Conservation (phyloP, 2,888 invertebrate species). For the Arrhopalites spinosus region DNA sequence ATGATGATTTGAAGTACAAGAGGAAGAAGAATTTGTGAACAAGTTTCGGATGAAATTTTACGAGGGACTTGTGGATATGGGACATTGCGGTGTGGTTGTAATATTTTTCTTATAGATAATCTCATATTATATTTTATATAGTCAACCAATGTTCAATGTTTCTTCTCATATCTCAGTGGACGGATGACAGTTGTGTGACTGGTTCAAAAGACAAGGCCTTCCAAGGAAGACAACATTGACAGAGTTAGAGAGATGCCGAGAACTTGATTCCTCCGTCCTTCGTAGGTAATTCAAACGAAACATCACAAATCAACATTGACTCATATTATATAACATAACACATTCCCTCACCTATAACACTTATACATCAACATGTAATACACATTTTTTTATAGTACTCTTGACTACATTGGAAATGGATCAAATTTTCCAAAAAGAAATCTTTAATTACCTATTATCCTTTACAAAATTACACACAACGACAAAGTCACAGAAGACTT, state of each 20-base stretch:
- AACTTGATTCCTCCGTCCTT: conserved; percentile 36
- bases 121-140: neutral
- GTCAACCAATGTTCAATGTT: neutral
- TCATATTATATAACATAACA: neutral
- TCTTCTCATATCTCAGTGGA: conserved; percentile 11
- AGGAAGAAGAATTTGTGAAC: conserved; percentile 41
- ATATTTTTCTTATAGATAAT: neutral
- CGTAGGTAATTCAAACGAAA: conserved; percentile 16
- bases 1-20: conserved; percentile 38
- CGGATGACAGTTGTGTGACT: conserved; percentile 47
- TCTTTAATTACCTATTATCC: neutral
- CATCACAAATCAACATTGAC: conserved; percentile 20
- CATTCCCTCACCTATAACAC: neutral
- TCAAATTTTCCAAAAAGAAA: neutral
- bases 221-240: conserved; percentile 39
- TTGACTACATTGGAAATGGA: neutral
- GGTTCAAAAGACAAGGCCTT: conserved; percentile 43
- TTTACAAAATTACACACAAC: neutral
- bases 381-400: neutral
- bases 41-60: conserved; percentile 35
- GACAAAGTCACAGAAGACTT: neutral
- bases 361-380: neutral
- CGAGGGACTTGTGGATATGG: conserved; percentile 6
- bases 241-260: conserved; percentile 33
- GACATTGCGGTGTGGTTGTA: neutral